Conservation (phyloP, 1,140 invertebrate species). For the Lepidurus arcticus region DNA sequence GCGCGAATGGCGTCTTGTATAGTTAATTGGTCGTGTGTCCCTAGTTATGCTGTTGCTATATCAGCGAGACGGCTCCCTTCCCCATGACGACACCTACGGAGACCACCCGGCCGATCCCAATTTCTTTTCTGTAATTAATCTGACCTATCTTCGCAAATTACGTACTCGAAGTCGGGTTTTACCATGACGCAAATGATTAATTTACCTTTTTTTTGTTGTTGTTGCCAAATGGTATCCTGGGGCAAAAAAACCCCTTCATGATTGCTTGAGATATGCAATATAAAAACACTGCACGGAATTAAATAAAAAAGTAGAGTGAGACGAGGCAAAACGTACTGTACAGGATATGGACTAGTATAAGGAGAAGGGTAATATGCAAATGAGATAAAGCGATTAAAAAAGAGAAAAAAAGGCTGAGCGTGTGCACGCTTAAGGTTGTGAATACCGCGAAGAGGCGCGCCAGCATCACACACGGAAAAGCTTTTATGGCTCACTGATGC, state of each 20-base stretch:
- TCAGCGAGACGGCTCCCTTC: neutral
- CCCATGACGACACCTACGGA: neutral
- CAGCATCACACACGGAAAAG: neutral
- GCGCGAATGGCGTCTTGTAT: neutral
- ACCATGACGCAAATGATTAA: neutral
- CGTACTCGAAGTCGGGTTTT: neutral
- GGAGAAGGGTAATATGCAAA: neutral
- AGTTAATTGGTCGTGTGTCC: slow-evolving; percentile 11
- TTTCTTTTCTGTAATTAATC: slow-evolving; percentile 1
- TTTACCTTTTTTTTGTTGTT: neutral
- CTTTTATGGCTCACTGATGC: neutral
- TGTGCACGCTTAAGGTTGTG: neutral
- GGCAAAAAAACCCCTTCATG: neutral
- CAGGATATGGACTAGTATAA: neutral
- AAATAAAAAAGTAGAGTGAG: neutral
- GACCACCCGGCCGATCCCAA: neutral
- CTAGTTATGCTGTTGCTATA: neutral
- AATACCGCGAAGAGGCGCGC: neutral
- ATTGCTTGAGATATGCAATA: no score
- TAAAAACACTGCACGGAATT: neutral
- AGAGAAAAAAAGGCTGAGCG: neutral
- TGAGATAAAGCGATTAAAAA: neutral
- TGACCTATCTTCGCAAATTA: slow-evolving; percentile 16
- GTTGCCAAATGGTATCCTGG: neutral
- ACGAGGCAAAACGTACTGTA: neutral